Percentiles rank a stretch among this genome's conserved stretches.
Conservation (phyloP, 2,797 vertebrate species). For the Sebastes hubbsi region DNA sequence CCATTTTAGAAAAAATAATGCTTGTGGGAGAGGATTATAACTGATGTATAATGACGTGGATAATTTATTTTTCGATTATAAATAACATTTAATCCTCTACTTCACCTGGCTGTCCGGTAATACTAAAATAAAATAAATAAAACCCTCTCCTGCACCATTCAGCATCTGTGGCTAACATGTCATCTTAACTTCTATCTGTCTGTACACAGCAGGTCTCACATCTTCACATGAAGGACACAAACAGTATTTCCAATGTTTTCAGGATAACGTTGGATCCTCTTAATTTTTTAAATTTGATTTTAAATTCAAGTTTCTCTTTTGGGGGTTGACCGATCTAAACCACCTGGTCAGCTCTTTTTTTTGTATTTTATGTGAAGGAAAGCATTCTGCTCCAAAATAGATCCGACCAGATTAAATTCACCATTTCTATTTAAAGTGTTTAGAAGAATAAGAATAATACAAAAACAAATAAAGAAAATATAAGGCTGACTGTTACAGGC, state of each 20-base stretch:
- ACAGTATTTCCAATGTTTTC: too few species aligned
- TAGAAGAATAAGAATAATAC: not conserved
- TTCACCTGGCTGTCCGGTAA: not conserved
- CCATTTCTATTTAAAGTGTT: not conserved
- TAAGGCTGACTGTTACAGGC: not conserved
- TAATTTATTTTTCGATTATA: not conserved
- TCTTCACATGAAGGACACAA: not conserved
- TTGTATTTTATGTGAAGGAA: not conserved
- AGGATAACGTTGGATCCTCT: not conserved
- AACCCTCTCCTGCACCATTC: not conserved
- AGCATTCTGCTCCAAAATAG: not conserved
- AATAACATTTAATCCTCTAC: not conserved
- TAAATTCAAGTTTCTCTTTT: not conserved
- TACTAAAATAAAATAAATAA: not conserved
- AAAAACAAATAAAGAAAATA: not conserved
- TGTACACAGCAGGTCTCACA: not conserved
- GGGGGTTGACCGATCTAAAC: not conserved
- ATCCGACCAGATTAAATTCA: not conserved
- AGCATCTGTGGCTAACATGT: not conserved
- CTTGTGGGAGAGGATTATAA: not conserved
- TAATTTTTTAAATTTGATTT: not conserved
- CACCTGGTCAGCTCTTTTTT: accelerated
- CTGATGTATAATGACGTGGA: not conserved
- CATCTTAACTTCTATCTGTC: not conserved
- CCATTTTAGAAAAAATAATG: not conserved